These are phyloP conservation scores for Lasioglossum oenotherae DNA, from an alignment of 2,888 invertebrate genomes.

Conservation along the genomic window DNA sequence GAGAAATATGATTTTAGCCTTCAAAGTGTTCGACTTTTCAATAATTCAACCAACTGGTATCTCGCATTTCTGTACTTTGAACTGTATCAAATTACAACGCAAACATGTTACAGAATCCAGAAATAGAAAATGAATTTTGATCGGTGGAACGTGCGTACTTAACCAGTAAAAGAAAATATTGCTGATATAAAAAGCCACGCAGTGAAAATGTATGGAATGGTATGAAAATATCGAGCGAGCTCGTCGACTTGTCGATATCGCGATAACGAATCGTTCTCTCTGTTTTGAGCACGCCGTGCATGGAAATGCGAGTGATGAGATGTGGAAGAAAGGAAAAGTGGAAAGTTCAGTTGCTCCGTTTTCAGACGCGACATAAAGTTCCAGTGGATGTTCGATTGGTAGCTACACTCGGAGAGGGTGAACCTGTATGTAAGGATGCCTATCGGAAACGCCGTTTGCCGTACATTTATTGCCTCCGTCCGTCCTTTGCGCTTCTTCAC, in stretches of 20 bases:
- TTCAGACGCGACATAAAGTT: conserved; percentile 48
- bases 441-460: conserved; percentile 83
- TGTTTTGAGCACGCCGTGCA: conserved; percentile 20
- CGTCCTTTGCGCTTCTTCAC: conserved; percentile 75
- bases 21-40: too few relatives aligned
- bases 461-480: conserved; percentile 83
- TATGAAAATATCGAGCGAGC: not conserved
- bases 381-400: conserved; percentile 68
- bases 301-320: conserved; percentile 26
- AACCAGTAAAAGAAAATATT: not conserved
- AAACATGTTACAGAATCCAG: not conserved
- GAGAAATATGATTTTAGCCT: too few relatives aligned
- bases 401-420: conserved; percentile 68
- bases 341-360: conserved; percentile 52
- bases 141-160: not conserved
- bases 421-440: conserved; percentile 76
- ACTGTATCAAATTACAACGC: too few relatives aligned
- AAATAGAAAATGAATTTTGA: not conserved
- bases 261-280: conserved; percentile 16
- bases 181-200: not conserved
- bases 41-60: too few relatives aligned
- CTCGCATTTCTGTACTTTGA: too few relatives aligned
- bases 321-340: conserved; percentile 57
- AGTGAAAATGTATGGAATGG: not conserved
- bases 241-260: not conserved